phyloP scores from a whole-genome alignment of 2,888 invertebrate genomes.

The Temnothorax rugatulus region DNA sequence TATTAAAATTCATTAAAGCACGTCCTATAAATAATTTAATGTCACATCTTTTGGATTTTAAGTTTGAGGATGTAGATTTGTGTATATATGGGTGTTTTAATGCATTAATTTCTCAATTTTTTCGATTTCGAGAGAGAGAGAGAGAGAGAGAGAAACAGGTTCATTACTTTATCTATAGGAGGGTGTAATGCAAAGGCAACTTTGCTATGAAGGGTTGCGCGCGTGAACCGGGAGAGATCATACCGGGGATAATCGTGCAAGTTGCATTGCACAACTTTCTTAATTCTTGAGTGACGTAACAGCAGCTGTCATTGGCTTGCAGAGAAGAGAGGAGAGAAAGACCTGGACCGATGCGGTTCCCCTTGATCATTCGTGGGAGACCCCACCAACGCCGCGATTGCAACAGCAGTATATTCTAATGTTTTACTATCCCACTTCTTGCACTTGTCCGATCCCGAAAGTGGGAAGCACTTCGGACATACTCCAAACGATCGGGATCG shows the following conservation, averaged over 20 bases:
- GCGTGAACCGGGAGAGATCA: too few relatives aligned
- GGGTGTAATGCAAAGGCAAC: background rate
- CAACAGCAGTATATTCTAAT: conserved; percentile 9
- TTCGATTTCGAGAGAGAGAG: background rate
- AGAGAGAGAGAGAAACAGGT: background rate
- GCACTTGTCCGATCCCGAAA: conserved; percentile 52
- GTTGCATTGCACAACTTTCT: conserved; percentile 45
- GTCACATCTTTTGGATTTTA: background rate
- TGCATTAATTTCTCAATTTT: background rate
- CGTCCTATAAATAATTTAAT: background rate
- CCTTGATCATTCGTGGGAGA: background rate
- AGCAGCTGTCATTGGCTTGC: background rate
- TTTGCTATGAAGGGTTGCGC: background rate
- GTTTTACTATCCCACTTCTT: conserved; percentile 67
- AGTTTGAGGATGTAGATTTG: background rate
- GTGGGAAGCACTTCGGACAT: conserved; percentile 59
- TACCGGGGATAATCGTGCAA: background rate
- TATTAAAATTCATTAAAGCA: background rate
- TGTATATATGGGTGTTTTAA: background rate
- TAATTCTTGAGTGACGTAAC: conserved; percentile 17
- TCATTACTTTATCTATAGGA: background rate
- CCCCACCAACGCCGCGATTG: conserved; percentile 37
- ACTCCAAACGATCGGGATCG: conserved; percentile 48
- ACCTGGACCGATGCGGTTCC: background rate
- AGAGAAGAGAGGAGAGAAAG: background rate